Conservation (phyloP, 2,888 invertebrate genomes). For the Penaeus monodon region DNA sequence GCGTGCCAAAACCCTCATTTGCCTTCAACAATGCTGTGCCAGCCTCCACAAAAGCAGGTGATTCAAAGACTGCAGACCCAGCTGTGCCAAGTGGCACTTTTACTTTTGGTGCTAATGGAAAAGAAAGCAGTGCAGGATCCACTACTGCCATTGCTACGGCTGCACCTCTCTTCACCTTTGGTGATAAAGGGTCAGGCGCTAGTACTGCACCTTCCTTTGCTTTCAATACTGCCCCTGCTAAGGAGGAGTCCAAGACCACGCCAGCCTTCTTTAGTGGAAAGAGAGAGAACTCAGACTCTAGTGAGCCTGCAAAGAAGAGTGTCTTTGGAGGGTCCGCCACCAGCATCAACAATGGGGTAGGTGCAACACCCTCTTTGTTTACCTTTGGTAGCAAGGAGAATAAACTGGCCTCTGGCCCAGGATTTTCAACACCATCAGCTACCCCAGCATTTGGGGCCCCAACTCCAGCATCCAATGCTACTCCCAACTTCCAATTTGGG, state of each 20-base stretch:
- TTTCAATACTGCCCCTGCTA: conserved; percentile 7
- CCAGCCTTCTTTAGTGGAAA: conserved; percentile 32
- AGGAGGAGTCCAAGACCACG: conserved; percentile 33
- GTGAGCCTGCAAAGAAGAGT: conserved; percentile 44
- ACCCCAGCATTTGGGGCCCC: conserved; percentile 54
- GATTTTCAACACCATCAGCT: conserved; percentile 32
- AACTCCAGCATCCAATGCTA: conserved; percentile 45
- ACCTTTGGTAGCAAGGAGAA: conserved; percentile 52
- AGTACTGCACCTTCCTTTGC: conserved; percentile 22
- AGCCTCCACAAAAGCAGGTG: not conserved
- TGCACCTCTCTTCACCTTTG: conserved; percentile 30
- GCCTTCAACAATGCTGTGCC: conserved; percentile 31
- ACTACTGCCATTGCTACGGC: not conserved
- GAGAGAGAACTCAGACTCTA: conserved; percentile 22
- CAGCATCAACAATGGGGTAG: conserved; percentile 5
- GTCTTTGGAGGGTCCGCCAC: conserved; percentile 20
- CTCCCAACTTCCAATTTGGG: conserved; percentile 54
- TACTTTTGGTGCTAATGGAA: conserved; percentile 41
- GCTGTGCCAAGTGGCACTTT: conserved; percentile 27
- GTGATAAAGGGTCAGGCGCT: conserved; percentile 21
- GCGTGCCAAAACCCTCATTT: conserved; percentile 10
- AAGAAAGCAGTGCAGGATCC: not conserved
- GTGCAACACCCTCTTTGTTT: conserved; percentile 24
- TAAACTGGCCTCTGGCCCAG: conserved; percentile 40
- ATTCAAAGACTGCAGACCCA: not conserved